Evolutionary conservation across 2,888 invertebrate species (phyloP), one percentile per base, ranked within the genome.

Genomic region (Chamaedrilus cognettii): DNA sequence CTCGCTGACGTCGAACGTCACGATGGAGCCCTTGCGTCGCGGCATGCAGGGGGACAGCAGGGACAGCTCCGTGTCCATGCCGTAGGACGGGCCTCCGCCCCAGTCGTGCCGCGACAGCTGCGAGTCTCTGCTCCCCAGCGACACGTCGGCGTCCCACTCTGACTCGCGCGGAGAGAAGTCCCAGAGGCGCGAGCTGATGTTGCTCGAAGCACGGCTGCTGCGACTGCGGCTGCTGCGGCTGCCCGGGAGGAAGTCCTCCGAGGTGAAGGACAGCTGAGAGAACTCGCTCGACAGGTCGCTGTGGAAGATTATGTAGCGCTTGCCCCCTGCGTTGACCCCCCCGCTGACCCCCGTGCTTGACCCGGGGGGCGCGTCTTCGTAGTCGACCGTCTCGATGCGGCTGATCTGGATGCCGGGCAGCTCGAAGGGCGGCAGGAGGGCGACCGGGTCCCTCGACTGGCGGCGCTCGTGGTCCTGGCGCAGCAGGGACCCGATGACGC

Each of bases 101-200:
- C 64, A 35, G 34, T 50, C 52, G 19, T 57, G 58, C 15, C 58
- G 58, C 15, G 56, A 65, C 30, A 33, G 30, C 23, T 64, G 64
- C 2, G 65, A 60, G 19, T 7, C 19, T 15, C 65, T 64, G 3
- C 66, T 66, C 3, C 70, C 70, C 15, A 63, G 64, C 15, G 55
- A 52, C 32, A 70, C 67, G 26, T 63, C 66, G 31, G 71, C 72
- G 58, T 73, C 73, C 72, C 72, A 73, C 26, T 73, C 70, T n/a
- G 73, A 72, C 60, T 73, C 73, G 35, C 72, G 49, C 5, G 72
- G 71, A 0, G 66, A 66, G 61, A 73, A 73, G 51, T 73, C 73
- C 72, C 73, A 72, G 26, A 73, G 56, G 23, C 72, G 60, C 42
- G 70, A 71, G 60, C 73, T 71, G 57, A 73, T 66, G 55, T 67